These are phyloP conservation scores for Tetragnatha montana DNA, from an alignment of 2,888 invertebrate species.

Conservation along the genomic window DNA sequence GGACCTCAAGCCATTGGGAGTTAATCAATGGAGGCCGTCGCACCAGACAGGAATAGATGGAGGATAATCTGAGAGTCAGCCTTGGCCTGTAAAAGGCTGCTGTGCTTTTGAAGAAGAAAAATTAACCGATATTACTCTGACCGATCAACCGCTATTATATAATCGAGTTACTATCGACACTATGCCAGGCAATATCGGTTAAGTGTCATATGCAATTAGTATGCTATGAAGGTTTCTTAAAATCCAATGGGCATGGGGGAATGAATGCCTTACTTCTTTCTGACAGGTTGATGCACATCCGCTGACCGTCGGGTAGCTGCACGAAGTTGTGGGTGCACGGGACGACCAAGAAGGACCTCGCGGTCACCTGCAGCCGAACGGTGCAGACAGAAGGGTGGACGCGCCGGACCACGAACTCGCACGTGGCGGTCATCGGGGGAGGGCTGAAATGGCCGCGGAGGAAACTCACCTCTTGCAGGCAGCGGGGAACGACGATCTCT, in stretches of 20 bases:
- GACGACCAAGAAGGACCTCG: conserved; percentile 15
- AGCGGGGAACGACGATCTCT: conserved; percentile 19
- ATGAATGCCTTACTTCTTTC: conserved; percentile 57
- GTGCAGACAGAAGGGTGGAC: conserved; percentile 43
- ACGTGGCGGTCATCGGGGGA: conserved; percentile 2
- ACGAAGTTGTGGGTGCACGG: conserved; percentile 58
- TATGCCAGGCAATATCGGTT: not conserved
- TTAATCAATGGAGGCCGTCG: no score
- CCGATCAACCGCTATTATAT: not conserved
- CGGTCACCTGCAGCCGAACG: conserved; percentile 37
- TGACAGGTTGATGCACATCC: conserved; percentile 44
- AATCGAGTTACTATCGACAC: no score
- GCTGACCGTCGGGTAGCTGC: conserved; percentile 42
- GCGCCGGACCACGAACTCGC: conserved; percentile 43
- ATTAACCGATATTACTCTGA: not conserved
- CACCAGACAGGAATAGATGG: no score
- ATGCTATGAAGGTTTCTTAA: not conserved
- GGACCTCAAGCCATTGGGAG: no score
- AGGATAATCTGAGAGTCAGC: no score
- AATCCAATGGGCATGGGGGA: not conserved
- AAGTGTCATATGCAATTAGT: not conserved
- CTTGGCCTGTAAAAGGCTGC: no score
- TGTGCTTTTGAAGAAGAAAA: no score
- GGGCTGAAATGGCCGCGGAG: conserved; percentile 38
- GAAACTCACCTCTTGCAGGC: conserved; percentile 49